These are phyloP conservation scores for Cheilosia scutellata DNA, from an alignment of 2,888 invertebrate species.

Conservation along the genomic window DNA sequence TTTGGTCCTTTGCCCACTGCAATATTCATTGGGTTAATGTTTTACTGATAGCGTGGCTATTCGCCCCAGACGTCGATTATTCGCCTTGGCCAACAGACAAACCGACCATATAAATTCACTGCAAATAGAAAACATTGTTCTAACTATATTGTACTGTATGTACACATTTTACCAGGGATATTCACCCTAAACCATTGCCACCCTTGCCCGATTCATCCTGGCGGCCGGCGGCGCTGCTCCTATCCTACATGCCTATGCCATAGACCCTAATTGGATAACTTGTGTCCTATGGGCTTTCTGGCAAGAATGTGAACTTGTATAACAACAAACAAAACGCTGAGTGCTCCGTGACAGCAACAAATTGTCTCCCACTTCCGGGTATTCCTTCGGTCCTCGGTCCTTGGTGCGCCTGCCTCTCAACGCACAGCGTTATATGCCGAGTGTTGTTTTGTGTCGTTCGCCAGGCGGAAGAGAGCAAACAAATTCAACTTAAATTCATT, in stretches of 20 bases:
- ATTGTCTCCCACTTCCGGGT: constrained; percentile 72
- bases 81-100: constrained; percentile 42
- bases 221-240: constrained; percentile 19
- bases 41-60: constrained; percentile 62
- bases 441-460: constrained; percentile 40
- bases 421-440: constrained; percentile 26
- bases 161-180: neutral
- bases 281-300: constrained; percentile 63
- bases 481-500: constrained; percentile 71
- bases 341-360: constrained; percentile 71
- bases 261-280: constrained; percentile 73
- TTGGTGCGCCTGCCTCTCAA: neutral
- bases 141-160: constrained; percentile 42
- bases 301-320: constrained; percentile 65
- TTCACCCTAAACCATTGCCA: neutral
- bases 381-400: constrained; percentile 2
- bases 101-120: constrained; percentile 46
- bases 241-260: constrained; percentile 11
- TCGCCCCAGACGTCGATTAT: constrained; percentile 45
- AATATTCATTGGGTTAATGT: constrained; percentile 61
- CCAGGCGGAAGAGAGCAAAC: constrained; percentile 52
- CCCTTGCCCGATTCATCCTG: constrained; percentile 30
- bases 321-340: constrained; percentile 61
- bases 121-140: constrained; percentile 68
- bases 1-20: constrained; percentile 25